These are phyloP conservation scores for Sebastes dallii DNA, from an alignment of 2,797 vertebrate genomes.

Conservation along the genomic window DNA sequence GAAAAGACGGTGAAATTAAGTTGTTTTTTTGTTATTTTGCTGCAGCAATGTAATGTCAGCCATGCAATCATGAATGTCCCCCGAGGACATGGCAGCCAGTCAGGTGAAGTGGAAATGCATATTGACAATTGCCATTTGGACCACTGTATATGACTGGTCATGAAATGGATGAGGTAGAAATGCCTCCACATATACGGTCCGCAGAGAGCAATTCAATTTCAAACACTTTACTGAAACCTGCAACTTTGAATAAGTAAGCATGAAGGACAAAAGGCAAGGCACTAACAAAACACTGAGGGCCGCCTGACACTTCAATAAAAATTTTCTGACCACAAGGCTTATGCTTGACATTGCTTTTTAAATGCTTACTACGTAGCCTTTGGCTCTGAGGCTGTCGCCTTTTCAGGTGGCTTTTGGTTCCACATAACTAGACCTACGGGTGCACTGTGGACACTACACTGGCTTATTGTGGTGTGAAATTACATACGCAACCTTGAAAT, in stretches of 20 bases:
- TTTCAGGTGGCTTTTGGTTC: constrained; percentile 68
- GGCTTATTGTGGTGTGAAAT: constrained; percentile 81
- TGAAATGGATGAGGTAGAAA: constrained; percentile 40
- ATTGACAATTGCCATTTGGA: constrained; percentile 33
- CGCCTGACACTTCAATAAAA: constrained; percentile 25
- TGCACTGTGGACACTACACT: constrained; percentile 61
- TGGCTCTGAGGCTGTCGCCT: constrained; percentile 25
- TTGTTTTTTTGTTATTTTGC: constrained; percentile 5
- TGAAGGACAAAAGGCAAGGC: constrained; percentile 45
- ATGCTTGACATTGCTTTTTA: constrained; percentile 43
- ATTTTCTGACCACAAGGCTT: constrained; percentile 25
- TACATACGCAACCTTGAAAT: constrained; percentile 80
- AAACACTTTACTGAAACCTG: constrained; percentile 28
- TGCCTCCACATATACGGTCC: background rate
- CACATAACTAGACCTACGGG: constrained; percentile 65
- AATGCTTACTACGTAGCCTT: constrained; percentile 29
- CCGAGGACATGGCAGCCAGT: constrained; percentile 15
- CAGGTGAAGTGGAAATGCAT: constrained; percentile 29
- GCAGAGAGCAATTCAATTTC: constrained; percentile 36
- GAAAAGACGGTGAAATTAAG: background rate
- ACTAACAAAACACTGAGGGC: background rate
- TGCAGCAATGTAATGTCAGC: background rate
- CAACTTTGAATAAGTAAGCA: constrained; percentile 40
- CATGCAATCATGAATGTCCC: constrained; percentile 22
- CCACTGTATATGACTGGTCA: constrained; percentile 4